A percentile compares a stretch with the other conserved stretches of the same genome.
These are phyloP conservation scores for Eupeodes corollae DNA, from an alignment of 1,140 invertebrate genomes.

Conservation along the genomic window DNA sequence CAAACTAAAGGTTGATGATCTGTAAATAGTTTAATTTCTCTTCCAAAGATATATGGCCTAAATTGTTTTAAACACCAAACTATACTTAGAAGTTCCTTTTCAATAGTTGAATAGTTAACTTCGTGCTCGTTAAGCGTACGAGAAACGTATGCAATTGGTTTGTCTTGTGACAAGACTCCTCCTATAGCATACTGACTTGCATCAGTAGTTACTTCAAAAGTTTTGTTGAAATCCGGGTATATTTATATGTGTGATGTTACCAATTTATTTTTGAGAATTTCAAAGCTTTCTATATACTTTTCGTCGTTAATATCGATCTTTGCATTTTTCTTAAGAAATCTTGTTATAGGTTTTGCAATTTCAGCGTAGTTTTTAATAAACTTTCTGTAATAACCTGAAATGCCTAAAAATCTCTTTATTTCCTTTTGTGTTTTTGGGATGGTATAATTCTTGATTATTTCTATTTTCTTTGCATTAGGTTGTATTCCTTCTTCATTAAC, in stretches of 20 bases:
- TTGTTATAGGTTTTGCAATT: background rate
- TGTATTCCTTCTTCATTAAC: constrained; percentile 1
- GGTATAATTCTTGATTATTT: constrained; percentile 5
- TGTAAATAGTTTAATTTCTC: too few species aligned
- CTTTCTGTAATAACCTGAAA: background rate
- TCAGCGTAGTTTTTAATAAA: constrained; percentile 1
- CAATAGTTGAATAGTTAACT: constrained; percentile 32
- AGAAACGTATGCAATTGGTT: constrained; percentile 27
- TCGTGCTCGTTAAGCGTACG: constrained; percentile 26
- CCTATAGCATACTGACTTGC: constrained; percentile 22
- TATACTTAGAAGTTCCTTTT: constrained; percentile 38
- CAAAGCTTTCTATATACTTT: background rate
- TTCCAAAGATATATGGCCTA: constrained; percentile 15
- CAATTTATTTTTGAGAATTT: too few species aligned
- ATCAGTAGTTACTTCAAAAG: too few species aligned
- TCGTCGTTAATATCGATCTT: constrained; percentile 6
- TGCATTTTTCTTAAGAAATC: constrained; percentile 1
- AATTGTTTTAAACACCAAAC: constrained; percentile 31
- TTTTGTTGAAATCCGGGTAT: too few species aligned
- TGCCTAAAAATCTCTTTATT: constrained; percentile 1
- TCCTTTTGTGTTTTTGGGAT: background rate
- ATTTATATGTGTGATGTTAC: too few species aligned
- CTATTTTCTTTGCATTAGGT: constrained; percentile 9
- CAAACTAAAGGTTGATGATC: background rate
- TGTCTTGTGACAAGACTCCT: constrained; percentile 19